Evolutionary conservation across 2,888 invertebrate species (phyloP), one percentile per base, ranked within the genome.

Genomic region (Heteromyza rotundicornis): DNA sequence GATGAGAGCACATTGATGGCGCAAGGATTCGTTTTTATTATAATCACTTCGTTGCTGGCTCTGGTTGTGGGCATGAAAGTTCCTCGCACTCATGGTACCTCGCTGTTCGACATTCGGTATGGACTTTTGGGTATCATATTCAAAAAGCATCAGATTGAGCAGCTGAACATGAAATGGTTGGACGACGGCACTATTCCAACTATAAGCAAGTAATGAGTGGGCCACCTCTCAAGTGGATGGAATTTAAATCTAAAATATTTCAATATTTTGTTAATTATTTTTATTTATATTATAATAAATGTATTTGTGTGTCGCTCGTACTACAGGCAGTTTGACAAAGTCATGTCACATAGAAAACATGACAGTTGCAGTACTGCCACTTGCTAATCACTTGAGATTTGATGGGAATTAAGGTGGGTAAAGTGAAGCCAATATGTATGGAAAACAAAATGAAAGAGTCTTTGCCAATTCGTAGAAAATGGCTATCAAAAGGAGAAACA

Each of bases 181-280:
- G 77, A 77, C 62, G 80, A 80, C 64, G 81, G 81, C 58, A 79
- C 79, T 24, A 81, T 81, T 40, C 80, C 81, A 20, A 81, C 81
- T 2, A 77, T 80, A 35, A 72, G 64, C 49, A 62, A 64, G 8
- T 67, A 68, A 40, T 2, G 59, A 64, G n/a, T 64, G 40, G 40
- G n/a, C n/a, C n/a, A n/a, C n/a, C n/a, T n/a, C 40, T 40, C 40
- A 14, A n/a, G 40, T 10, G 27, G 40, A 40, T 40, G 40, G 14
- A 40, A 3, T n/a, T 7, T 40, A 40, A 40, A 40, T 40, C 5
- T 27, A 27, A 7, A 40, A 40, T 40, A 3, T 40, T 40, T 40
- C 5, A 14, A 12, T n/a, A 14, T 40, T 40, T 40, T 14, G 40
- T 40, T 40, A 14, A 40, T 40, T n/a, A n/a, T n/a, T n/a, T n/a